Evolutionary conservation across 2,113 vertebrate species (phyloP), one percentile per base, ranked within the genome.

Genomic region (Calonectris borealis): DNA sequence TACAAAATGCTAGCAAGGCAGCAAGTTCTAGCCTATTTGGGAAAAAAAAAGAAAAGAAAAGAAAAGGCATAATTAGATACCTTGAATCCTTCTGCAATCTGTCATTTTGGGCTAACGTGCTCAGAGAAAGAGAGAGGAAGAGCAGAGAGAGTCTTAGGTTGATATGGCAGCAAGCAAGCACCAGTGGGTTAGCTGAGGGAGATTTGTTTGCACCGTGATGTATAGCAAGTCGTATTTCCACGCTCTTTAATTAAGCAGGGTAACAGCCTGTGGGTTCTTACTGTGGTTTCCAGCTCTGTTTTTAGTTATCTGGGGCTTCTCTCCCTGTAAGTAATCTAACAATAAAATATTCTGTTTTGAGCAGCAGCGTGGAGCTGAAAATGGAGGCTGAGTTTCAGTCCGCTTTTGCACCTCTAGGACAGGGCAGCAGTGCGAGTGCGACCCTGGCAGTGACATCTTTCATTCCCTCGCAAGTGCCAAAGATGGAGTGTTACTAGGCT

Each of bases 401-500:
- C n/a, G 38, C 51, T 80, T 62, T n/a, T 48, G 48, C 32, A 36
- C 31, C 70, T 76, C 42, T 24, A 3, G 81, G 52, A 34, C 4
- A 2, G 52, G 73, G 60, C 83, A 68, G 65, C 57, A 24, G 12
- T 7, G 44, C 0, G 5, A 68, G 76, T 3, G 21, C 82, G 78
- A 54, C 52, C 10, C 70, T 26, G 54, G 42, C 86, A 44, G 61
- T 21, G 86, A 49, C 66, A 54, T 94, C 94, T 91, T 71, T 89
- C 84, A 72, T 62, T 90, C 46, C 55, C 70, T 75, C 49, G 4
- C n/a, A 69, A 87, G 77, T 73, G 94, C 89, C 86, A 70, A 29
- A 76, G 93, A 54, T 54, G 54, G 90, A 82, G 84, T 12, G 81
- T 96, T 97, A 73, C 84, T 70, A 95, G 78, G 96, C 96, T 97